Conservation (phyloP, 1,140 invertebrate genomes). For the Chelonus insularis region DNA sequence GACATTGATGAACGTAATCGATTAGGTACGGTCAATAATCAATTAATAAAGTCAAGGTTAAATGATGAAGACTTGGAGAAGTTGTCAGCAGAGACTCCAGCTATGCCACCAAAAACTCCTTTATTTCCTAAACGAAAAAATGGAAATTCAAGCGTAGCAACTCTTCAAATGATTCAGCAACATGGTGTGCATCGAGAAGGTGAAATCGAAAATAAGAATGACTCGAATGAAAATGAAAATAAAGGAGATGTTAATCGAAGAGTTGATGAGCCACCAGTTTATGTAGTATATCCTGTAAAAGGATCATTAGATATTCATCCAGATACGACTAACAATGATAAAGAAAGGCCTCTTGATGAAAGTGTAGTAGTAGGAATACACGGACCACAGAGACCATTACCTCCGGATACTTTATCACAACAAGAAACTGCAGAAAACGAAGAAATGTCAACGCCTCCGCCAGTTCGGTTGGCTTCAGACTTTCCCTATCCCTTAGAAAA, state of each 20-base stretch:
- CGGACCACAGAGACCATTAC: conserved; percentile 62
- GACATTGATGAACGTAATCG: conserved; percentile 31
- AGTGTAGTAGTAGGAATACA: conserved; percentile 63
- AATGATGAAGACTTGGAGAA: conserved; percentile 47
- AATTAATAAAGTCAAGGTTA: conserved; percentile 30
- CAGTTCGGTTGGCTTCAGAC: conserved; percentile 57
- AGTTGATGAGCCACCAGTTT: conserved; percentile 60
- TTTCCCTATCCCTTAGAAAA: conserved; percentile 67
- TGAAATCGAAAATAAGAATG: conserved; percentile 36
- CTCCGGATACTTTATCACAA: conserved; percentile 58
- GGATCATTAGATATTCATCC: conserved; percentile 26
- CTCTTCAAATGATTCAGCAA: conserved; percentile 69
- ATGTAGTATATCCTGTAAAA: conserved; percentile 69
- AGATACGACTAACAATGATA: conserved; percentile 49
- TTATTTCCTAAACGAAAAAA: conserved; percentile 49
- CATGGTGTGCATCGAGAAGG: conserved; percentile 38
- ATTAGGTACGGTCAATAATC: neutral
- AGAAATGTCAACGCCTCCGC: conserved; percentile 39
- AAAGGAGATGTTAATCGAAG: neutral
- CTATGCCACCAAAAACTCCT: conserved; percentile 53
- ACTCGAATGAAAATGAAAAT: conserved; percentile 24
- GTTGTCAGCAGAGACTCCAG: conserved; percentile 54
- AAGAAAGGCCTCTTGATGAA: conserved; percentile 56
- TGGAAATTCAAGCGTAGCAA: conserved; percentile 45
- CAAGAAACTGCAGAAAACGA: conserved; percentile 36